Evolutionary conservation across 2,113 vertebrate genomes (phyloP).

Genomic region (Poecile atricapillus): DNA sequence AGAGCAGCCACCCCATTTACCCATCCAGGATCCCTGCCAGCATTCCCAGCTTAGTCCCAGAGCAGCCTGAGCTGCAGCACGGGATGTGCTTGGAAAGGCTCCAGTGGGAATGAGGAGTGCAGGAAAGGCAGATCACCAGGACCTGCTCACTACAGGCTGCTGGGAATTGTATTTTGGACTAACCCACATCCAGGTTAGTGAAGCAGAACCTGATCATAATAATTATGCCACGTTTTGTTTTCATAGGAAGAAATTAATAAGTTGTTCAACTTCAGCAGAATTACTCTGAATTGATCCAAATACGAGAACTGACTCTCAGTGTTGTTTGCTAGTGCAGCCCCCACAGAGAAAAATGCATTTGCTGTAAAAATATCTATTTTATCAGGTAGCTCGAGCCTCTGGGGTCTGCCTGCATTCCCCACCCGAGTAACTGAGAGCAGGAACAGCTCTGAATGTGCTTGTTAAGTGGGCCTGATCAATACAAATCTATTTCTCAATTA

Average conservation of each 20-base stretch:
- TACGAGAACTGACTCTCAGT: not conserved
- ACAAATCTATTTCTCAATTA: slow-evolving; percentile 33
- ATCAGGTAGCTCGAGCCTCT: not conserved
- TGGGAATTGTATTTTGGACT: not conserved
- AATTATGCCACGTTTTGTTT: not conserved
- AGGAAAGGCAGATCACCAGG: not conserved
- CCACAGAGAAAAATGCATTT: not conserved
- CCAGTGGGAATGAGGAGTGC: not conserved
- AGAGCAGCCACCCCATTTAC: not conserved
- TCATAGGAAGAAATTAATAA: not conserved
- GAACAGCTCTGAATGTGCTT: not conserved
- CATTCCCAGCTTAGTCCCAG: not conserved
- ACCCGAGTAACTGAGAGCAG: not conserved
- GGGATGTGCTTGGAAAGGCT: rapidly evolving
- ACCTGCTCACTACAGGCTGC: not conserved
- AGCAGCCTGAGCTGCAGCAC: not conserved
- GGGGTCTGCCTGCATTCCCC: not conserved
- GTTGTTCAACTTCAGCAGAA: not conserved
- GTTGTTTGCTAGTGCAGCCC: not conserved
- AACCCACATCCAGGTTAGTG: not conserved
- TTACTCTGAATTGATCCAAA: not conserved
- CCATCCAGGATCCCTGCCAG: not conserved
- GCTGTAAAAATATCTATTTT: not conserved
- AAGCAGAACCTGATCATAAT: not conserved
- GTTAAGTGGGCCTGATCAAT: slow-evolving; percentile 35